Evolutionary conservation across 1,140 invertebrate genomes (phyloP).

Genomic region (Brachionus rubens): DNA sequence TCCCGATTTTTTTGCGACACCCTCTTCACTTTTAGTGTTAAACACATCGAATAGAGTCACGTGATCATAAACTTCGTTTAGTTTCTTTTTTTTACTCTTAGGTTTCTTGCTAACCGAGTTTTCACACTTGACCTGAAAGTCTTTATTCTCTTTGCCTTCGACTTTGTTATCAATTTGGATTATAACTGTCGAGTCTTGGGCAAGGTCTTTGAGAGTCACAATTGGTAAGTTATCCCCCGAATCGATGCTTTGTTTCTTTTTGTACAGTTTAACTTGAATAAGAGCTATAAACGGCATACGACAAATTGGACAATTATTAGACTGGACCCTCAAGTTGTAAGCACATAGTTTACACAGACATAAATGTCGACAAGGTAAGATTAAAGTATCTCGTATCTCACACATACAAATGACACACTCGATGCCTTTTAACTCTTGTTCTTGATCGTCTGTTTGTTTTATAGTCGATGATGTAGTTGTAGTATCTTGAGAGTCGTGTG

Average conservation of each 20-base stretch:
- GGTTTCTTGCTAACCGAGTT: background rate
- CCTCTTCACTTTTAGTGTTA: background rate
- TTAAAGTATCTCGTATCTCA: conserved; percentile 91
- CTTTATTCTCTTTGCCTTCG: background rate
- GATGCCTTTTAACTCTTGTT: conserved; percentile 87
- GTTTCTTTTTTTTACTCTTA: conserved; percentile 11
- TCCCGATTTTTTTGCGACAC: background rate
- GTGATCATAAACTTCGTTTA: background rate
- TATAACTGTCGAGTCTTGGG: conserved; percentile 3
- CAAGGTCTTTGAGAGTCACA: background rate
- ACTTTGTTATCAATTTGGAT: conserved; percentile 17
- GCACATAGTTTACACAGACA: conserved; percentile 96
- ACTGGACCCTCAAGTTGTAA: conserved; percentile 79
- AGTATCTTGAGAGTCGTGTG: background rate
- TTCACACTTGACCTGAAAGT: conserved; percentile 8
- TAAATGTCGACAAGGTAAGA: conserved; percentile 93
- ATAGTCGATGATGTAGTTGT: background rate
- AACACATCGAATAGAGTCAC: conserved; percentile 15
- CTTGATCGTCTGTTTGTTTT: conserved; percentile 65
- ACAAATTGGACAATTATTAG: conserved; percentile 97
- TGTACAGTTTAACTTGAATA: conserved; percentile 87
- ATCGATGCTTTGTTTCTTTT: conserved; percentile 65
- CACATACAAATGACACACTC: conserved; percentile 99
- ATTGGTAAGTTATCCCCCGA: background rate
- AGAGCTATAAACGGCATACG: conserved; percentile 91